Conservation (phyloP, 2,113 vertebrate species). For the Protomyctophum bolini region DNA sequence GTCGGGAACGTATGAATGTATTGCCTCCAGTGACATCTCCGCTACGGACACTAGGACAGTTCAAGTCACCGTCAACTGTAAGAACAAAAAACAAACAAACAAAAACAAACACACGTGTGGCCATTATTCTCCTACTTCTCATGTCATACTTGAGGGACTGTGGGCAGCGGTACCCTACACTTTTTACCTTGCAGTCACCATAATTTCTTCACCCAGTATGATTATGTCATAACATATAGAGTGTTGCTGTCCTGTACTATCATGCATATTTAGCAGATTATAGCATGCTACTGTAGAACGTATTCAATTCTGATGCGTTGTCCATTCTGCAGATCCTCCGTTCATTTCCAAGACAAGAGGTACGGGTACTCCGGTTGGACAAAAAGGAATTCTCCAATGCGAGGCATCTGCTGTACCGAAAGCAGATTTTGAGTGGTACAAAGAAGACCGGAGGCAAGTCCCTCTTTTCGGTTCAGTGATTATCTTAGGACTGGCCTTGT, state of each 20-base stretch:
- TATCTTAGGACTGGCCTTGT: constrained; percentile 12
- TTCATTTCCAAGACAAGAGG: constrained; percentile 91
- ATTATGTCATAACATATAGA: too few relatives aligned
- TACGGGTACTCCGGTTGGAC: constrained; percentile 88
- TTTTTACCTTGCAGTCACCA: too few relatives aligned
- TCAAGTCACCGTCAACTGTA: constrained; percentile 95
- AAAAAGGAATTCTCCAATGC: constrained; percentile 92
- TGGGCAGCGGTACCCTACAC: too few relatives aligned
- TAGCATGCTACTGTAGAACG: not conserved
- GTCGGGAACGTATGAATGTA: constrained; percentile 95
- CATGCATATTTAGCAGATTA: too few relatives aligned
- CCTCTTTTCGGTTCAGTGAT: constrained; percentile 7
- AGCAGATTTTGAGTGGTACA: constrained; percentile 98
- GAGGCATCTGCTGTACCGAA: constrained; percentile 91
- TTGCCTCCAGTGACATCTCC: constrained; percentile 91
- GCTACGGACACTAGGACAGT: constrained; percentile 87
- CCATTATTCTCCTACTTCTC: too few relatives aligned
- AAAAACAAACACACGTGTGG: too few relatives aligned
- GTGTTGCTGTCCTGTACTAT: too few relatives aligned
- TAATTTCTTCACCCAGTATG: too few relatives aligned
- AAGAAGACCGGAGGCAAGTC: constrained; percentile 92
- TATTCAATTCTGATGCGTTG: not conserved
- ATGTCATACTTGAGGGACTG: too few relatives aligned
- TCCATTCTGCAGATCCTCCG: constrained; percentile 84
- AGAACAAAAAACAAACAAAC: constrained; percentile 72